Conservation (phyloP, 2,888 invertebrate genomes). For the Eupithecia tripunctaria region DNA sequence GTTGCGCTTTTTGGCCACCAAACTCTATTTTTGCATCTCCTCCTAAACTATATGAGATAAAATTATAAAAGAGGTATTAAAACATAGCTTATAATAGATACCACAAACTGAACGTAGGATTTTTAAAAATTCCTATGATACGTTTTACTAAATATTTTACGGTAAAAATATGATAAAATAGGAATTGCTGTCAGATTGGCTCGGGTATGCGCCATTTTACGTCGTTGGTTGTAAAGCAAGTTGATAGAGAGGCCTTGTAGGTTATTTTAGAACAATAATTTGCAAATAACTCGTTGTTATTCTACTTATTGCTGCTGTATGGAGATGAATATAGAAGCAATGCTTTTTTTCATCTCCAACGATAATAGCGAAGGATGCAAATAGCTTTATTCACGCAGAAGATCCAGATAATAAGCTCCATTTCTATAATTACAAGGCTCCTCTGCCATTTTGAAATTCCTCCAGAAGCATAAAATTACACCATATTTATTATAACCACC, state of each 20-base stretch:
- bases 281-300: not conserved
- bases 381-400: conserved; percentile 33
- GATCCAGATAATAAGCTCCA: conserved; percentile 35
- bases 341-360: not conserved
- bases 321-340: not conserved
- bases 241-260: not conserved
- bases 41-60: too few relatives aligned
- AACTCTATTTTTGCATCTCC: too few relatives aligned
- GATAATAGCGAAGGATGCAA: conserved; percentile 25
- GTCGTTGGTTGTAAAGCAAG: not conserved
- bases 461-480: conserved; percentile 26
- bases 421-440: conserved; percentile 35
- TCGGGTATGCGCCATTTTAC: not conserved
- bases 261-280: not conserved
- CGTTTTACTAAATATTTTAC: too few relatives aligned
- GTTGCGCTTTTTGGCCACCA: too few relatives aligned
- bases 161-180: too few relatives aligned
- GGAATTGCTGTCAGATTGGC: too few relatives aligned
- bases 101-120: too few relatives aligned
- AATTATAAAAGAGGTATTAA: too few relatives aligned
- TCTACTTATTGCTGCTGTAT: not conserved
- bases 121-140: too few relatives aligned
- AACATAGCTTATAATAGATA: too few relatives aligned
- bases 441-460: conserved; percentile 24
- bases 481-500: conserved; percentile 33